Base-by-base conservation (phyloP, 2,797 vertebrate species). In the Falco concolor region DNA sequence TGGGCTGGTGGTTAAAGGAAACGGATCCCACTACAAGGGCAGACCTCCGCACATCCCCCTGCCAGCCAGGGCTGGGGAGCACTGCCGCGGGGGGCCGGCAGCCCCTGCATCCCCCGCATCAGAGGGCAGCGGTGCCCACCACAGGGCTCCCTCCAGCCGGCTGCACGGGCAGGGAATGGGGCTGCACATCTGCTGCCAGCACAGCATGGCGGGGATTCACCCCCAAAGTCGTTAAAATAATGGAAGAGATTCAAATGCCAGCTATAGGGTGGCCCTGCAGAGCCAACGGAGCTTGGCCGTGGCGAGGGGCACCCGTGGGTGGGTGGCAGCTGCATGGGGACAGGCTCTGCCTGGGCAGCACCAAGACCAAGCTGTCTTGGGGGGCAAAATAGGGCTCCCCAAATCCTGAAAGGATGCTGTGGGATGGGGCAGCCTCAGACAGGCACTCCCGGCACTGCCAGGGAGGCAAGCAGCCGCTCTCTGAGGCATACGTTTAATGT, bases 201-300 rank as follows among this genome's bases (percentile, higher is more conserved):
- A 25, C 8, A 16, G 47, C 59, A 49, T 0, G 0, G 70, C 0
- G 1, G 25, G 32, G 60, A 60, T 54, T 3, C 2, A 8, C 4
- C 4, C 61, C 16, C 32, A 2, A 16, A 59, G 60, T 8, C 10
- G 0, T 10, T 20, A 32, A 63, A 87, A 60, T 30, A 47, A 67
- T 0, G 4, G 17, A 21, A 45, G 9, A 57, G 24, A 23, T n/a
- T 73, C 70, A 45, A 28, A n/a, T 19, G 30, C 42, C 8, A 45
- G 40, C 0, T 18, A 12, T 0, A 13, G 23, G 32, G 44, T 14
- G 57, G 15, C 9, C 30, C 60, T 11, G 49, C n/a, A 8, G 9
- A 28, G 42, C 2, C 2, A n/a, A 72, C 3, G 13, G 50, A 77
- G 38, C 28, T 13, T 18, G 32, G 68, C 13, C 13, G 12, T 0